phyloP scores from a whole-genome alignment of 2,797 vertebrate genomes.

The Acipenser ruthenus region DNA sequence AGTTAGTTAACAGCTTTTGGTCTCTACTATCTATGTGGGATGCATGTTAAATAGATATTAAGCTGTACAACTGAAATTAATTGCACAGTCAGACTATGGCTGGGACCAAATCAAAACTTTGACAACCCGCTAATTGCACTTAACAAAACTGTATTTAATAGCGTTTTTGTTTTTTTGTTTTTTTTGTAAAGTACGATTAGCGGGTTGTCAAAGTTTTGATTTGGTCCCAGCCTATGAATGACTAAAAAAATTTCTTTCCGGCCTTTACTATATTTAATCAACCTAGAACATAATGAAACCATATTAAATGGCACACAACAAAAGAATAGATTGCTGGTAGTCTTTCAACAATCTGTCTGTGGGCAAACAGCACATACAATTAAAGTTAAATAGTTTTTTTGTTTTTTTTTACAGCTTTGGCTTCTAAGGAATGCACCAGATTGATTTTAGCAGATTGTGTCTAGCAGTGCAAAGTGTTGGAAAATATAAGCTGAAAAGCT shows the following conservation, averaged over 20 bases:
- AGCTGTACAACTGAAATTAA: background rate
- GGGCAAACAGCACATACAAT: background rate
- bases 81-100: background rate
- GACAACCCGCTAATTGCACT: too few relatives aligned
- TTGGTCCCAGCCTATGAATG: background rate
- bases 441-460: slow-evolving; percentile 12
- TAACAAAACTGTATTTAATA: too few relatives aligned
- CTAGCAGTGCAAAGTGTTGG: slow-evolving; percentile 10
- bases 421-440: slow-evolving; percentile 6
- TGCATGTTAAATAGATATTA: slow-evolving; percentile 32
- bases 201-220: too few relatives aligned
- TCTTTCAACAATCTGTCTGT: background rate
- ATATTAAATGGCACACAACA: background rate
- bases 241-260: background rate
- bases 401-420: background rate
- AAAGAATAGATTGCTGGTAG: background rate
- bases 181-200: too few relatives aligned
- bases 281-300: background rate
- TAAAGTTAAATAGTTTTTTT: too few relatives aligned
- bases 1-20: slow-evolving; percentile 41
- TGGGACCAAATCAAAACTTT: too few relatives aligned
- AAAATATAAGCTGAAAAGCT: slow-evolving; percentile 9
- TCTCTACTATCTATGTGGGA: slow-evolving; percentile 29
- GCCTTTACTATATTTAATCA: background rate
- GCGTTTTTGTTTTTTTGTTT: too few relatives aligned